Percentiles rank a stretch among this genome's conserved stretches.
Conservation (phyloP, 2,797 vertebrate genomes). For the Peromyscus aztecus region DNA sequence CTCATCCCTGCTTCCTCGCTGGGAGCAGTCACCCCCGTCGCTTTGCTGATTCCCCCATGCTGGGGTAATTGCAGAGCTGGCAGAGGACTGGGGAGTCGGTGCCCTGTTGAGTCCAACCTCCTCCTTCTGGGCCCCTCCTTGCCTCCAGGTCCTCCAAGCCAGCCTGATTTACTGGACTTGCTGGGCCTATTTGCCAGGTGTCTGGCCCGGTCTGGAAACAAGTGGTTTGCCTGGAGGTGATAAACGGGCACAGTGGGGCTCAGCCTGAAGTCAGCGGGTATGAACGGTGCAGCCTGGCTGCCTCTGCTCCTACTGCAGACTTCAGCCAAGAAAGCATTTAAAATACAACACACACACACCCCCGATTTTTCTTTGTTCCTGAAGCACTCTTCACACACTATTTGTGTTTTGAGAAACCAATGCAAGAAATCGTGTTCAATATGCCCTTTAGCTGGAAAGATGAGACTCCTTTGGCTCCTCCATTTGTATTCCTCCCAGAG, state of each 20-base stretch:
- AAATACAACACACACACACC: not conserved
- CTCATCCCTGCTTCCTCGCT: not conserved
- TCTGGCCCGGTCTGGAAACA: slow-evolving; percentile 36
- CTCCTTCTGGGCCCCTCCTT: not conserved
- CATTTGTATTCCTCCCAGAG: slow-evolving; percentile 36
- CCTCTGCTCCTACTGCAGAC: slow-evolving; percentile 15
- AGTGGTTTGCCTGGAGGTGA: not conserved
- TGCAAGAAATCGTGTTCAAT: slow-evolving; percentile 48
- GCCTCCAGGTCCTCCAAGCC: not conserved
- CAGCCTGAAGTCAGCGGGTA: not conserved
- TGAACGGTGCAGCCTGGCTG: not conserved
- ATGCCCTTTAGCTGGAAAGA: slow-evolving; percentile 52
- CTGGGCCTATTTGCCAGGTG: not conserved
- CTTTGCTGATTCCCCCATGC: not conserved
- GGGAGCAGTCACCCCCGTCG: not conserved
- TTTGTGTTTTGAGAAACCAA: slow-evolving; percentile 70
- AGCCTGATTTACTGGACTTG: not conserved
- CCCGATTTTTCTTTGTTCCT: slow-evolving; percentile 39
- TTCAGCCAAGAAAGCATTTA: slow-evolving; percentile 65
- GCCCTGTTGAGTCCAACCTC: not conserved
- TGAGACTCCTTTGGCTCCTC: not conserved
- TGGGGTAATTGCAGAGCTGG: not conserved
- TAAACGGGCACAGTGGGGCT: not conserved
- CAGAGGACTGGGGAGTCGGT: not conserved
- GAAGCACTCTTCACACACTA: slow-evolving; percentile 52